Conservation (phyloP, 2,888 invertebrate species). For the Eupithecia centaureata region DNA sequence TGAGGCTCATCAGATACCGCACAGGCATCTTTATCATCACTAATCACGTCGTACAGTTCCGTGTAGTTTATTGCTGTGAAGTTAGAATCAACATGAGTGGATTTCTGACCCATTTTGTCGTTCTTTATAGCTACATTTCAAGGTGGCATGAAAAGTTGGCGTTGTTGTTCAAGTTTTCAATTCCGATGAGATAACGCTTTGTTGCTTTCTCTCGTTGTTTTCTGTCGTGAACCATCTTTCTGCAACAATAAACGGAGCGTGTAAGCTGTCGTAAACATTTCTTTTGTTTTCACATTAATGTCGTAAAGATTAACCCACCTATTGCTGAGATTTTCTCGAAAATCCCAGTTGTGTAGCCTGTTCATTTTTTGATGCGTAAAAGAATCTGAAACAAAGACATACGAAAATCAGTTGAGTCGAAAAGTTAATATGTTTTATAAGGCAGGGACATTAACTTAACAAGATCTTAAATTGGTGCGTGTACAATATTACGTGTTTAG, state of each 20-base stretch:
- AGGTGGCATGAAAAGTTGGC: slow-evolving; percentile 51
- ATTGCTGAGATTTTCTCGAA: slow-evolving; percentile 59
- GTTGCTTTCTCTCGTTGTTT: slow-evolving; percentile 53
- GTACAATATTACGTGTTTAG: slow-evolving; percentile 17
- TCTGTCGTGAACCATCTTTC: slow-evolving; percentile 65
- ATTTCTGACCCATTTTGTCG: slow-evolving; percentile 72
- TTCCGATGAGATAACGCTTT: slow-evolving; percentile 46
- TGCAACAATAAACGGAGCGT: slow-evolving; percentile 62
- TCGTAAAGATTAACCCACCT: slow-evolving; percentile 53
- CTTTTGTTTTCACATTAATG: slow-evolving; percentile 6
- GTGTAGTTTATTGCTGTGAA: slow-evolving; percentile 66
- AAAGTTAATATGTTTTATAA: slow-evolving; percentile 45
- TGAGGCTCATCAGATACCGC: slow-evolving; percentile 75
- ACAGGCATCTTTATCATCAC: slow-evolving; percentile 73
- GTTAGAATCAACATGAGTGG: slow-evolving; percentile 65
- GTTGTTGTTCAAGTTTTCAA: slow-evolving; percentile 51
- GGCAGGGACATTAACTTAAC: slow-evolving; percentile 19
- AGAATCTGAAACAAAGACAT: slow-evolving; percentile 68
- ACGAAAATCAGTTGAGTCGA: slow-evolving; percentile 45
- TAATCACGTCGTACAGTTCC: slow-evolving; percentile 59
- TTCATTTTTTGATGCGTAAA: slow-evolving; percentile 64
- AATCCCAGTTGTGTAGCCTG: slow-evolving; percentile 64
- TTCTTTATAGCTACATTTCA: slow-evolving; percentile 65
- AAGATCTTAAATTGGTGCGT: slow-evolving; percentile 9
- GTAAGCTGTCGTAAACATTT: slow-evolving; percentile 38